phyloP scores from a whole-genome alignment of 2,888 invertebrate genomes.

The Tanypteryx hageni region DNA sequence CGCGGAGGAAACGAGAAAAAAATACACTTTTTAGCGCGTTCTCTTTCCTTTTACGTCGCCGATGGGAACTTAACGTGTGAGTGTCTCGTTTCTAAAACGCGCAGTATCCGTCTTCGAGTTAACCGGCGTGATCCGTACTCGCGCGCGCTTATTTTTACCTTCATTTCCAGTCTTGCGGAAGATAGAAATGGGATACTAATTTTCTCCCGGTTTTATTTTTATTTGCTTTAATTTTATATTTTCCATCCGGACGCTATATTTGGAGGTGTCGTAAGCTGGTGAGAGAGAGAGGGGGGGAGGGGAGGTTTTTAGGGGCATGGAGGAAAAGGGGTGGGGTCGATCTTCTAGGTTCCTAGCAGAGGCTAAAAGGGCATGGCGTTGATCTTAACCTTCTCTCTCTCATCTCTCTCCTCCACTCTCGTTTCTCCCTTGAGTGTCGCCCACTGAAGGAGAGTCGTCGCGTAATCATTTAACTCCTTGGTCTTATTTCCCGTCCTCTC shows the following conservation, averaged over 20 bases:
- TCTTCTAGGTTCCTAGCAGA: not conserved
- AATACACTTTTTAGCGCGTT: too few relatives aligned
- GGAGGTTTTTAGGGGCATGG: not conserved
- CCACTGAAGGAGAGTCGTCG: not conserved
- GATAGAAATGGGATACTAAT: conserved; percentile 2
- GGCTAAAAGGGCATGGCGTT: not conserved
- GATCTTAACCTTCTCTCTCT: not conserved
- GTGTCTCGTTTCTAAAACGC: too few relatives aligned
- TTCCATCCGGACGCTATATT: conserved; percentile 29
- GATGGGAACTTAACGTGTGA: too few relatives aligned
- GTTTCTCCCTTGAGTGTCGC: not conserved
- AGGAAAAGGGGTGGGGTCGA: not conserved
- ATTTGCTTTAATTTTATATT: conserved; percentile 19
- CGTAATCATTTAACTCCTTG: not conserved
- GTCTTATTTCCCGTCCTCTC: not conserved
- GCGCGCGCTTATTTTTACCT: conserved; percentile 8
- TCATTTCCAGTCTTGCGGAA: not conserved
- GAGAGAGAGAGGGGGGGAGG: not conserved
- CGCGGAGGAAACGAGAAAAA: not conserved
- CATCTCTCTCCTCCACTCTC: not conserved
- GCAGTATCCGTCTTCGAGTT: not conserved
- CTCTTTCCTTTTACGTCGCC: too few relatives aligned
- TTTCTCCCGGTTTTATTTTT: conserved; percentile 1
- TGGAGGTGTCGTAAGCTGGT: not conserved
- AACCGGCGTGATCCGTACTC: not conserved